Percentiles rank a stretch among this genome's conserved stretches.
Evolutionary conservation across 2,113 vertebrate genomes (phyloP).

Genomic region (Mustela nigripes): DNA sequence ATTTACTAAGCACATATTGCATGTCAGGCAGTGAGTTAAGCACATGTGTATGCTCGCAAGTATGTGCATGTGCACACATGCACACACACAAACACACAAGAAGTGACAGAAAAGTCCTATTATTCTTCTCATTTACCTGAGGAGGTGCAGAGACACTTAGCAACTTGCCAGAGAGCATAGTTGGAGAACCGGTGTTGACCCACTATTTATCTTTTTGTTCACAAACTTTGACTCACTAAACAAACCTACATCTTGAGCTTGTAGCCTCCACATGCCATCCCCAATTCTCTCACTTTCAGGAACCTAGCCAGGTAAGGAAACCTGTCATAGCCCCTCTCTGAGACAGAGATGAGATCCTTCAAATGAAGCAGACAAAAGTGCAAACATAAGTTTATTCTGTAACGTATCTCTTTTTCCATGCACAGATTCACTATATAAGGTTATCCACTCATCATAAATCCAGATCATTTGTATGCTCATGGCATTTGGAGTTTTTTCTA

Average conservation of each 20-base stretch:
- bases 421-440: not conserved
- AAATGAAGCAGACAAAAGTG: not conserved
- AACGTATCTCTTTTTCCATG: not conserved
- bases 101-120: not conserved
- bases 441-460: not conserved
- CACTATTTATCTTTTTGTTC: not conserved
- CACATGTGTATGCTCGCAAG: too few species aligned
- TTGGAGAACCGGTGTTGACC: not conserved
- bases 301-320: not conserved
- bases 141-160: not conserved
- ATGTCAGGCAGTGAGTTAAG: not conserved
- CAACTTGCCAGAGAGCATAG: not conserved
- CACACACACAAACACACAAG: not conserved
- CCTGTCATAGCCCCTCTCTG: not conserved
- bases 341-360: not conserved
- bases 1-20: not conserved
- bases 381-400: not conserved
- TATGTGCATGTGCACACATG: rapidly evolving
- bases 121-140: not conserved
- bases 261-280: not conserved
- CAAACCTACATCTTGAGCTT: not conserved
- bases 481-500: not conserved
- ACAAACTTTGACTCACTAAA: not conserved
- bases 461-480: not conserved
- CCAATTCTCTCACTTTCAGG: not conserved